These are phyloP conservation scores for Rhinoptilus africanus DNA, from an alignment of 2,113 vertebrate species.

Conservation along the genomic window DNA sequence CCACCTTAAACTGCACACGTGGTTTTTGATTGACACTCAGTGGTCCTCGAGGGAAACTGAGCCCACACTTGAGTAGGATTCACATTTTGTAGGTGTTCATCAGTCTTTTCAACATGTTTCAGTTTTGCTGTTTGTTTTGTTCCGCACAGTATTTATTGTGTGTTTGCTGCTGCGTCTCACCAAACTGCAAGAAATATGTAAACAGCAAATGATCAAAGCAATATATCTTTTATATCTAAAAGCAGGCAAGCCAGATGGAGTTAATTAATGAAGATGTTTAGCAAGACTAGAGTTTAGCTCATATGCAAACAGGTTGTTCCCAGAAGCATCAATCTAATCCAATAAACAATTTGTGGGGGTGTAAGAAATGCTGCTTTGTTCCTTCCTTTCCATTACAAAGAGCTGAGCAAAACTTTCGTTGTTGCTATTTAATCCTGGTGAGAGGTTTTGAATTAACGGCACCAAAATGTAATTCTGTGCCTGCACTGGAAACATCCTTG, in stretches of 20 bases:
- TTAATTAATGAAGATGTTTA: constrained; percentile 65
- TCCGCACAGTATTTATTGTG: not conserved
- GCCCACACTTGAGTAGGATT: not conserved
- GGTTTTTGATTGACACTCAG: not conserved
- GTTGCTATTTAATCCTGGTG: not conserved
- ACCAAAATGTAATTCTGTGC: not conserved
- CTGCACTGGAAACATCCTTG: not conserved
- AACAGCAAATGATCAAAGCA: constrained; percentile 60
- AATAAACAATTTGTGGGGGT: constrained; percentile 24
- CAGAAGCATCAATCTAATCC: constrained; percentile 9
- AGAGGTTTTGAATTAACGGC: not conserved
- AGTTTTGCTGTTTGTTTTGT: not conserved
- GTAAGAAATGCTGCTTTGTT: not conserved
- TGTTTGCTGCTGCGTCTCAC: constrained; percentile 5
- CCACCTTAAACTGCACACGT: accelerated
- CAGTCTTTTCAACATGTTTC: not conserved
- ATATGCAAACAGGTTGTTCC: constrained; percentile 52
- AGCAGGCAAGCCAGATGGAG: constrained; percentile 53
- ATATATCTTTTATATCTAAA: not conserved
- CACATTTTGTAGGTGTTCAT: not conserved
- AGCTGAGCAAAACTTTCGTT: not conserved
- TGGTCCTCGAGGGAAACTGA: not conserved
- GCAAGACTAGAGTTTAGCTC: not conserved
- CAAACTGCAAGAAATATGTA: constrained; percentile 19
- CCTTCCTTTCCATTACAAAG: not conserved